Conservation (phyloP, 2,113 vertebrate genomes). For the Polyodon spathula region DNA sequence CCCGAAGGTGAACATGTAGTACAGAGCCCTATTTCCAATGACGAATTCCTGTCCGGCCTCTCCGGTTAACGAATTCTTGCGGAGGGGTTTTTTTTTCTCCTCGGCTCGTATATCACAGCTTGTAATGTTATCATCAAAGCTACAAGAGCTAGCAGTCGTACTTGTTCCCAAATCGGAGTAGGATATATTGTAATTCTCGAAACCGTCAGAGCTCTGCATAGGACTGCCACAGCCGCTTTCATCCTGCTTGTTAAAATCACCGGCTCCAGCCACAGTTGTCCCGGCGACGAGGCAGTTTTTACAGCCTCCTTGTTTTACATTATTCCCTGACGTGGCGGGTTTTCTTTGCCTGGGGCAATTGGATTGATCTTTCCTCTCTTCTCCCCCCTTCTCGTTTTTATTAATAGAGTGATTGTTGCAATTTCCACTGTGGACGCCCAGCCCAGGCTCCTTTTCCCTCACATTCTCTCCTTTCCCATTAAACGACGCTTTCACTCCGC, state of each 20-base stretch:
- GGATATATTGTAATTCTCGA: too few relatives aligned
- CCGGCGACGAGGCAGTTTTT: conserved; percentile 21
- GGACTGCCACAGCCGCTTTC: background rate
- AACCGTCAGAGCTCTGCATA: too few relatives aligned
- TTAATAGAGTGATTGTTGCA: conserved; percentile 5
- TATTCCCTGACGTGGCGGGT: background rate
- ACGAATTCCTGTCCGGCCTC: conserved; percentile 69
- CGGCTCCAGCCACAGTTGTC: background rate
- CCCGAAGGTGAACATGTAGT: conserved; percentile 81
- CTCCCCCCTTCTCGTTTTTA: conserved; percentile 20
- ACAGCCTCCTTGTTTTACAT: conserved; percentile 2
- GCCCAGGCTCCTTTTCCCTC: conserved; percentile 20
- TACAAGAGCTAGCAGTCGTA: too few relatives aligned
- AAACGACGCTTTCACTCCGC: conserved; percentile 64
- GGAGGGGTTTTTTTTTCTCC: conserved; percentile 46
- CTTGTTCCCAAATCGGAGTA: too few relatives aligned
- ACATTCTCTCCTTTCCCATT: conserved; percentile 18
- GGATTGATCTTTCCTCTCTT: conserved; percentile 23
- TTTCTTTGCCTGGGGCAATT: conserved; percentile 26
- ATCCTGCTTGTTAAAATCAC: background rate
- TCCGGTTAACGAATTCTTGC: conserved; percentile 82
- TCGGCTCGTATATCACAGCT: too few relatives aligned
- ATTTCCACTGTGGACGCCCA: conserved; percentile 34
- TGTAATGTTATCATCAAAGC: too few relatives aligned
- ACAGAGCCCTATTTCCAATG: conserved; percentile 69